phyloP scores from a whole-genome alignment of 2,113 vertebrate genomes.

The Clupea harengus region DNA sequence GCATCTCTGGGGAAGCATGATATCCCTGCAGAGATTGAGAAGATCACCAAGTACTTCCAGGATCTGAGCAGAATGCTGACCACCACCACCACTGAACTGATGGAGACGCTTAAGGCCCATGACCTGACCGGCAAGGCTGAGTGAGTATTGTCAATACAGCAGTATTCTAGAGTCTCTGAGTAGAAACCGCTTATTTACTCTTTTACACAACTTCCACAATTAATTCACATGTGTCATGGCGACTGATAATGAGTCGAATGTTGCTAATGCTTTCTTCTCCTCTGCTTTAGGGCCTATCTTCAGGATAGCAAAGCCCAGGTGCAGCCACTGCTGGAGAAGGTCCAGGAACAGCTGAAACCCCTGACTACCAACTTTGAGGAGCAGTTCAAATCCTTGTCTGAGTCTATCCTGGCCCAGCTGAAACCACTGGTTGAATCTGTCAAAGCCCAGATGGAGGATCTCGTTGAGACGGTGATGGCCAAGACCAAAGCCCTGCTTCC shows the following conservation, averaged over 20 bases:
- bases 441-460: constrained; percentile 46
- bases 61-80: constrained; percentile 42
- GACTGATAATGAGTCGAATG: not conserved
- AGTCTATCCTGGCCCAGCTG: constrained; percentile 52
- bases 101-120: constrained; percentile 58
- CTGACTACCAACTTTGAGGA: constrained; percentile 55
- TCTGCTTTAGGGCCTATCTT: constrained; percentile 46
- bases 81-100: constrained; percentile 45
- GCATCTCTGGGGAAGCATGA: constrained; percentile 61
- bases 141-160: constrained; percentile 48
- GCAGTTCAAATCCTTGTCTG: constrained; percentile 53
- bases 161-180: too few species aligned
- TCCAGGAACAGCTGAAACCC: constrained; percentile 63
- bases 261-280: not conserved
- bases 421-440: constrained; percentile 47
- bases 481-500: constrained; percentile 58
- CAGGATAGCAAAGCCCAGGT: constrained; percentile 61
- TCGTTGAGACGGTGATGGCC: constrained; percentile 57
- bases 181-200: not conserved
- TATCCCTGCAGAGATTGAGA: constrained; percentile 47
- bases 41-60: constrained; percentile 50
- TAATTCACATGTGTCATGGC: not conserved
- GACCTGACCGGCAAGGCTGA: constrained; percentile 59
- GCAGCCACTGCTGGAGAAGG: constrained; percentile 60
- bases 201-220: not conserved